Evolutionary conservation across 1,140 invertebrate species (phyloP), one percentile per base, ranked within the genome.

Genomic region (Ostrea denselamellosa): DNA sequence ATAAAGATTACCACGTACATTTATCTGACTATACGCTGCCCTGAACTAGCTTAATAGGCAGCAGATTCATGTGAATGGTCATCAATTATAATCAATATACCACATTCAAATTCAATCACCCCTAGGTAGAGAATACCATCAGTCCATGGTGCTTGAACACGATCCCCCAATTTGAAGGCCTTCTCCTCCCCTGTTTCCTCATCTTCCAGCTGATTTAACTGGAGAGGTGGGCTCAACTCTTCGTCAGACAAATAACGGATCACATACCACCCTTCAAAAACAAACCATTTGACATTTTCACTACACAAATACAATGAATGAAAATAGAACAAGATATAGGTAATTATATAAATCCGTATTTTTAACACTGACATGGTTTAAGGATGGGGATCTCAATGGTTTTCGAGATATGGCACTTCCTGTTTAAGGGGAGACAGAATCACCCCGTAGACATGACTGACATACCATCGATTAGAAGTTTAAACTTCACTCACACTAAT

Each of bases 241-340:
- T 44, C n/a, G 19, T 85, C 84, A 9, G 28, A 28, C 0, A 51
- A 14, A 34, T 44, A 85, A 44, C 44, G 56, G 14, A 85, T 44
- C 56, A 85, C 34, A 65, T 65, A 85, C 34, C 58, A 85, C 25
- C 22, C 84, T 85, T 28, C 0, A 65, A 85, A 85, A 85, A 62
- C 28, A 44, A 53, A 83, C 19, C 34, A 51, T 83, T 51, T 83
- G 52, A 83, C 14, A 9, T 25, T 25, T 71, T n/a, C n/a, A 34
- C 12, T n/a, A 22, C 2, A 71, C 9, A 34, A 12, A 22, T 71
- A 34, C 68, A 4, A n/a, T 10, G 9, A 71, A 8, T 5, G 9
- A 8, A 71, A 17, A 5, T 71, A 71, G 68, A n/a, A n/a, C n/a
- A n/a, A n/a, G n/a, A n/a, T n/a, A n/a, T n/a, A n/a, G n/a, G n/a